Base-by-base conservation (phyloP, 2,797 vertebrate species). In the Propithecus deckenii region DNA sequence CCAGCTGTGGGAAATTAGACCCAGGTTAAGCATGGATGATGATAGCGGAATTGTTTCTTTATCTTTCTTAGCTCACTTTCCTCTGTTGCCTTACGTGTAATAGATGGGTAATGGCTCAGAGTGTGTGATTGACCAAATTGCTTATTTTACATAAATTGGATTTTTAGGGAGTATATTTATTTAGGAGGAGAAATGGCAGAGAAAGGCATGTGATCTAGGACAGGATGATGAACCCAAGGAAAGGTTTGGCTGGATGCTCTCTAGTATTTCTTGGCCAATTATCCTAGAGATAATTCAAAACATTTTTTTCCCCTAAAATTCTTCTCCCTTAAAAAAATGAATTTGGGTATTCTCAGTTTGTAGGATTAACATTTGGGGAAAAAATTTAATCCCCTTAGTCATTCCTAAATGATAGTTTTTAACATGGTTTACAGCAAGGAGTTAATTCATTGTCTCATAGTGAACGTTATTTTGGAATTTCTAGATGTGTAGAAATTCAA, bases 361-460 rank as follows among this genome's bases (percentile, higher is more conserved):
- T 30, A 79, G 20, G 28, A 38, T 74, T 90, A 74, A 41, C 20
- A 92, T 94, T 89, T 74, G 2, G 63, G 74, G 63, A 50, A 10
- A 63, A 78, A 69, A 78, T 35, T 41, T 17, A 2, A 65, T 59
- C 61, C 3, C 52, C 17, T 46, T 72, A 79, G 32, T 50, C 32
- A n/a, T 95, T 81, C 55, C 46, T 78, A 94, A 84, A 89, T 48
- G 13, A 74, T 28, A 61, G 7, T 63, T 89, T 95, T 96, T 74
- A 96, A 67, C 2, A 46, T 63, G 65, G 11, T 2, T 89, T 92
- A 35, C 1, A 52, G 43, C 4, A 1, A 38, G 12, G 57, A 75
- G 48, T 69, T 80, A 43, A 67, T 81, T 95, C 28, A 25, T 43
- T 25, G n/a, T 55, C 38, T 95, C 28, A 10, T 32, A 67, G 69